Conservation (phyloP, 2,888 invertebrate genomes). For the Gasteruption jaculator region DNA sequence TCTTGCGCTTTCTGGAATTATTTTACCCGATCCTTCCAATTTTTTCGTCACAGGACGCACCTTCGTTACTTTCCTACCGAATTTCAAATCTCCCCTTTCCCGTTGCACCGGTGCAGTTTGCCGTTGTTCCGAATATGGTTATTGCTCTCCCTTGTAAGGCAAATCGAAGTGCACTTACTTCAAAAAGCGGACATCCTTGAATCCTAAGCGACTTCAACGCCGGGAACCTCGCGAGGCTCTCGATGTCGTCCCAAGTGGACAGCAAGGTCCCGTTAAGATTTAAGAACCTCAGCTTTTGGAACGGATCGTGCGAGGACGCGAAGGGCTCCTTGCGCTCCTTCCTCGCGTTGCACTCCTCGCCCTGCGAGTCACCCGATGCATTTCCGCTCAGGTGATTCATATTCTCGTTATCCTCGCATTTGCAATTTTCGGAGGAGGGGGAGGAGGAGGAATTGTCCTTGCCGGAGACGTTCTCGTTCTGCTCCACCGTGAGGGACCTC, state of each 20-base stretch:
- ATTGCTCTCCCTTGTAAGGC: too few species aligned
- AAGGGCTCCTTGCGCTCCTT: conserved; percentile 42
- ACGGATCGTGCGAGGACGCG: conserved; percentile 48
- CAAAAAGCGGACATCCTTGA: conserved; percentile 65
- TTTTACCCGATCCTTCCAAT: too few species aligned
- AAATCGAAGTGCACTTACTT: too few species aligned
- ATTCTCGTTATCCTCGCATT: conserved; percentile 36
- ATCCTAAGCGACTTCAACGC: conserved; percentile 79
- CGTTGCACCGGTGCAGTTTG: too few species aligned
- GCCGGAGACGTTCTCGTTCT: conserved; percentile 28
- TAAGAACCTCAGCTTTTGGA: conserved; percentile 68
- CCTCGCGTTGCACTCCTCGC: conserved; percentile 32
- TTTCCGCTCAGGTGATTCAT: conserved; percentile 31
- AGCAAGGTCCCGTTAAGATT: conserved; percentile 83
- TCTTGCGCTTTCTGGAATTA: too few species aligned
- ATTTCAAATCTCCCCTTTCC: too few species aligned
- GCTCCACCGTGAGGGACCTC: conserved; percentile 52
- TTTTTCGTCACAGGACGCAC: too few species aligned
- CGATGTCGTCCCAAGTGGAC: conserved; percentile 85
- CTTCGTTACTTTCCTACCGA: too few species aligned
- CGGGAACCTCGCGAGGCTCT: conserved; percentile 79
- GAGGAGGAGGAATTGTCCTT: conserved; percentile 16
- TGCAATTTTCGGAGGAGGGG: conserved; percentile 20
- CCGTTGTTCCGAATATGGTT: too few species aligned
- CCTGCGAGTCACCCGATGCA: conserved; percentile 20